These are phyloP conservation scores for Perca fluviatilis DNA, from an alignment of 2,113 vertebrate genomes.

Conservation along the genomic window DNA sequence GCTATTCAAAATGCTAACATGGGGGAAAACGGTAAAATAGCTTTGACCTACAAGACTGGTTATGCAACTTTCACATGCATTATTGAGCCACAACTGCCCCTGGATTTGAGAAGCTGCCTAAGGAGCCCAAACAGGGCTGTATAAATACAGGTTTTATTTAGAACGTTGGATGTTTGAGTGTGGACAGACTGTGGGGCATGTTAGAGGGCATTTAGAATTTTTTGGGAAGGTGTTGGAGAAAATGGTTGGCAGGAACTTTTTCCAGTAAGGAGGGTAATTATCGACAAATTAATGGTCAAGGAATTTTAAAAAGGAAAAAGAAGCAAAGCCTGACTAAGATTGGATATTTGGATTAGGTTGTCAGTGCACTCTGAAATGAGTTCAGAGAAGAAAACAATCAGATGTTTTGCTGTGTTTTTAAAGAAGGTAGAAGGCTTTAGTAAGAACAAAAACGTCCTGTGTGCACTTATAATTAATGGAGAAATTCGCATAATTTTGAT, in stretches of 20 bases:
- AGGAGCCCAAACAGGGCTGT: conserved; percentile 31
- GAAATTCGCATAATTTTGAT: conserved; percentile 19
- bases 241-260: conserved; percentile 8
- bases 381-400: conserved; percentile 5
- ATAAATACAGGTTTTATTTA: conserved; percentile 62
- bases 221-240: conserved; percentile 23
- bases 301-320: not conserved
- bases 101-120: conserved; percentile 40
- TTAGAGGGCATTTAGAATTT: conserved; percentile 21
- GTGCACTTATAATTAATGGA: conserved; percentile 6
- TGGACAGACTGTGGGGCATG: conserved; percentile 21
- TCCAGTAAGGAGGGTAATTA: conserved; percentile 12
- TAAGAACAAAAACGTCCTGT: not conserved
- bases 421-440: conserved; percentile 1
- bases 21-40: conserved; percentile 53
- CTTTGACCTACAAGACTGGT: conserved; percentile 58
- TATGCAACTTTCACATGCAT: conserved; percentile 68
- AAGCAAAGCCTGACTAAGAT: not conserved
- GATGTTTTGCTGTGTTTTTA: not conserved
- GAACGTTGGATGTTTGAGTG: conserved; percentile 38
- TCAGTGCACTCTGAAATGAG: not conserved
- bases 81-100: conserved; percentile 63
- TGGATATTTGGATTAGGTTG: not conserved
- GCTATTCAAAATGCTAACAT: conserved; percentile 46
- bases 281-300: conserved; percentile 2